Conservation (phyloP, 2,888 invertebrate species). For the Chouioia cunea region DNA sequence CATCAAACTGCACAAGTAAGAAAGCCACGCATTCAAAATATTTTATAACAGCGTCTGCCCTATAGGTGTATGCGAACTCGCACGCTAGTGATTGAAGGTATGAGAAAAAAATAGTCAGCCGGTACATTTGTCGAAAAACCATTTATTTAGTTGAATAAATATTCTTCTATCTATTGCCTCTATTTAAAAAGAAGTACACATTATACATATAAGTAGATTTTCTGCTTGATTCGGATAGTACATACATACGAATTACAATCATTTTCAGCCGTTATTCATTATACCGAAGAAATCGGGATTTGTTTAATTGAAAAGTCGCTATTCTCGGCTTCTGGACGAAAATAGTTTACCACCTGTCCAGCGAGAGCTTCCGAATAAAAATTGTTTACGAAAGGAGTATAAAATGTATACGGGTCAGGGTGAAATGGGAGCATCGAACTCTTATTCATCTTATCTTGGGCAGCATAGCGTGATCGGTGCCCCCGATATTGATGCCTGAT, state of each 20-base stretch:
- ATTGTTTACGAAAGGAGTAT: constrained; percentile 37
- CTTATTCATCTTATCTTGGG: constrained; percentile 23
- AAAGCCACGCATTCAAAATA: constrained; percentile 11
- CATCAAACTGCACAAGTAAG: background rate
- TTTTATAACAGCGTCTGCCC: background rate
- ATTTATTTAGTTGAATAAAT: constrained; percentile 67
- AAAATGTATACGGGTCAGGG: constrained; percentile 27
- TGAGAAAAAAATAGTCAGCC: constrained; percentile 36
- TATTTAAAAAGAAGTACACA: constrained; percentile 64
- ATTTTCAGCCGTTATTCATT: constrained; percentile 53
- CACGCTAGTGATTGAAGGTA: constrained; percentile 6
- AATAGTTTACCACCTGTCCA: constrained; percentile 46
- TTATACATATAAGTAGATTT: constrained; percentile 62
- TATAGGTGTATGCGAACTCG: background rate
- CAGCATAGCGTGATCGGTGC: constrained; percentile 2
- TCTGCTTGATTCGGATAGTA: constrained; percentile 57
- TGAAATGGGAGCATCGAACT: constrained; percentile 4
- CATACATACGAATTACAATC: constrained; percentile 58
- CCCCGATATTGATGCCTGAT: background rate
- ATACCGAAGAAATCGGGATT: constrained; percentile 54
- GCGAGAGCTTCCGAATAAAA: constrained; percentile 50
- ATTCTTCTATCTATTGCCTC: constrained; percentile 64
- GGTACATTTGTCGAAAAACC: constrained; percentile 60
- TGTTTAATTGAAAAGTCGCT: constrained; percentile 47
- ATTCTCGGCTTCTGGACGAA: constrained; percentile 41